Conservation (phyloP, 2,113 vertebrate genomes). For the Cephalophus harveyi region DNA sequence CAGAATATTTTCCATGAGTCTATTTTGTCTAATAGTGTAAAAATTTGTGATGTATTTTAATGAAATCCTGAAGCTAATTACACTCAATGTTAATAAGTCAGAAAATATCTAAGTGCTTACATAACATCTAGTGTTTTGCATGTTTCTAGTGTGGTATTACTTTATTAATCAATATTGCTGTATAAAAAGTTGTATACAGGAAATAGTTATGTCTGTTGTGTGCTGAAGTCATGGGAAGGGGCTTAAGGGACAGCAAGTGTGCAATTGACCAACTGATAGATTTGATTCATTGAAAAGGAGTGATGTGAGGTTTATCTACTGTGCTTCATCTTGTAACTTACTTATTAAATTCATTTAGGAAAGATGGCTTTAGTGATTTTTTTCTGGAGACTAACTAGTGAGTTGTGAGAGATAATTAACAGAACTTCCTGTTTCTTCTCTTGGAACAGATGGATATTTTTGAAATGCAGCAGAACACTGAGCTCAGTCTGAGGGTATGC, state of each 20-base stretch:
- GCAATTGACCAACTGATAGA: constrained; percentile 39
- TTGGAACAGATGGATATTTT: constrained; percentile 76
- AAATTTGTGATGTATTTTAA: constrained; percentile 36
- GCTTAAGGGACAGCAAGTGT: neutral
- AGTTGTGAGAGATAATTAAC: constrained; percentile 75
- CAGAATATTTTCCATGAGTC: neutral
- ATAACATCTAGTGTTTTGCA: neutral
- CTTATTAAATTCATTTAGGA: constrained; percentile 73
- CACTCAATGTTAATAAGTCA: constrained; percentile 18
- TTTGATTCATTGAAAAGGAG: constrained; percentile 53
- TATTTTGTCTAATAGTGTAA: constrained; percentile 8
- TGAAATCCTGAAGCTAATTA: constrained; percentile 11
- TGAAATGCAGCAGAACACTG: constrained; percentile 67
- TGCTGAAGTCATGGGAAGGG: neutral
- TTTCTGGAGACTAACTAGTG: constrained; percentile 72
- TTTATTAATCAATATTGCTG: constrained; percentile 46
- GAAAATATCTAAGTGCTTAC: constrained; percentile 1
- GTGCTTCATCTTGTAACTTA: constrained; percentile 64
- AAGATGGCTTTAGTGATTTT: constrained; percentile 70
- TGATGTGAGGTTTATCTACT: constrained; percentile 60
- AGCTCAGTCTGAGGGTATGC: constrained; percentile 69
- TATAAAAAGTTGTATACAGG: neutral
- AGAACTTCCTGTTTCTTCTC: constrained; percentile 64
- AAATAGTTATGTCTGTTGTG: constrained; percentile 29
- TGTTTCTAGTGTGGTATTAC: neutral